These are phyloP conservation scores for Limnephilus rhombicus DNA, from an alignment of 2,888 invertebrate species.

Conservation along the genomic window DNA sequence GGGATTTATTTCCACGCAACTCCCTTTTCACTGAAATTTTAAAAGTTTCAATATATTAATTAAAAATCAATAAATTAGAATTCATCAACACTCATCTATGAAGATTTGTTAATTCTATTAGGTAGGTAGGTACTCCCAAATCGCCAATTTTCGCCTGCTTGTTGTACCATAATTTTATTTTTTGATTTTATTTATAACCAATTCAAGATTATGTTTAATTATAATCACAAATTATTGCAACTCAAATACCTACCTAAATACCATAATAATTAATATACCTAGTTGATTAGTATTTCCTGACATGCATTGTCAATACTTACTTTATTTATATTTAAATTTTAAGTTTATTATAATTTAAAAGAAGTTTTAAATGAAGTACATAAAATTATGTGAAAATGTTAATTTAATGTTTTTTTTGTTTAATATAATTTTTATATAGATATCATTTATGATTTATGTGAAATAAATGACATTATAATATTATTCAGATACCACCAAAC, in stretches of 20 bases:
- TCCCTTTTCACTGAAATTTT: neutral
- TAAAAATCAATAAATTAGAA: neutral
- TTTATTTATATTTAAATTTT: neutral
- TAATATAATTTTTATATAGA: neutral
- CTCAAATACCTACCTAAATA: slow-evolving; percentile 7
- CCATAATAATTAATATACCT: slow-evolving; percentile 65
- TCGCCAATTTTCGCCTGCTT: slow-evolving; percentile 22
- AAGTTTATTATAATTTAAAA: neutral
- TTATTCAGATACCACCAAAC: neutral
- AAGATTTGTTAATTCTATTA: slow-evolving; percentile 21
- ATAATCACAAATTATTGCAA: slow-evolving; percentile 5
- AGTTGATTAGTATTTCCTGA: neutral
- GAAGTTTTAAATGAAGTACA: neutral
- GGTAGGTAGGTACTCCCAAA: slow-evolving; percentile 11
- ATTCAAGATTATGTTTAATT: neutral
- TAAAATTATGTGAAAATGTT: neutral
- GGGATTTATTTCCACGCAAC: neutral
- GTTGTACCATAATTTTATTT: slow-evolving; percentile 18
- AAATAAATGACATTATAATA: neutral
- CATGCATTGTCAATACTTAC: neutral
- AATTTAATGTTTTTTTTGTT: slow-evolving; percentile 45
- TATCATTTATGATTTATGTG: neutral
- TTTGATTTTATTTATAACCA: neutral
- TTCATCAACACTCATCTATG: neutral
- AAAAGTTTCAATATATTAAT: neutral